Conservation (phyloP, 2,797 vertebrate species). For the Sebastes nivosus region DNA sequence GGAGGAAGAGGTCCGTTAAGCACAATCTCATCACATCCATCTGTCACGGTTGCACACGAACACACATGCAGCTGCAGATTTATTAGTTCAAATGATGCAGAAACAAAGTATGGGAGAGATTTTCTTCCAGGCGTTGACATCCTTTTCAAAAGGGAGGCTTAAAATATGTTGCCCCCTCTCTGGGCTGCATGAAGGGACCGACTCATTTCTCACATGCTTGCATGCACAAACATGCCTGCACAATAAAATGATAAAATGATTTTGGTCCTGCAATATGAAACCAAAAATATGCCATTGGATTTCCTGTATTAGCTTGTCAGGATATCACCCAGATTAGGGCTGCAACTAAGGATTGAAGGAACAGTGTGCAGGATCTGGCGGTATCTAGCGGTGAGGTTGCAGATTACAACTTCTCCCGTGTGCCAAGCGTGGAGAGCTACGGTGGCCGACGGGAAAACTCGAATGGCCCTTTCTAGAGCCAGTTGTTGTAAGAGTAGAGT, state of each 20-base stretch:
- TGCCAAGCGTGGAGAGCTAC: too few species aligned
- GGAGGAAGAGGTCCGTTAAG: slow-evolving; percentile 63
- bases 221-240: not conserved
- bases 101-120: slow-evolving; percentile 38
- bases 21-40: slow-evolving; percentile 71
- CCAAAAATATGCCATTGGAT: not conserved
- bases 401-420: too few species aligned
- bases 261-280: not conserved
- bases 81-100: slow-evolving; percentile 61
- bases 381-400: too few species aligned
- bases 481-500: too few species aligned
- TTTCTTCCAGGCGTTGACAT: slow-evolving; percentile 34
- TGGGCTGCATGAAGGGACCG: not conserved
- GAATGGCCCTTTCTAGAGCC: too few species aligned
- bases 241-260: not conserved
- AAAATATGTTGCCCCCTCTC: slow-evolving; percentile 18
- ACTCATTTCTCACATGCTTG: not conserved
- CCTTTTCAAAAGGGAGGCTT: slow-evolving; percentile 19
- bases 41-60: slow-evolving; percentile 67
- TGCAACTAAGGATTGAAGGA: too few species aligned
- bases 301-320: slow-evolving; percentile 2
- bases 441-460: too few species aligned
- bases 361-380: too few species aligned
- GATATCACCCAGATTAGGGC: not conserved
- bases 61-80: slow-evolving; percentile 62